Evolutionary conservation across 2,797 vertebrate species (phyloP), one percentile per base, ranked within the genome.

Genomic region (Peromyscus nudipes): DNA sequence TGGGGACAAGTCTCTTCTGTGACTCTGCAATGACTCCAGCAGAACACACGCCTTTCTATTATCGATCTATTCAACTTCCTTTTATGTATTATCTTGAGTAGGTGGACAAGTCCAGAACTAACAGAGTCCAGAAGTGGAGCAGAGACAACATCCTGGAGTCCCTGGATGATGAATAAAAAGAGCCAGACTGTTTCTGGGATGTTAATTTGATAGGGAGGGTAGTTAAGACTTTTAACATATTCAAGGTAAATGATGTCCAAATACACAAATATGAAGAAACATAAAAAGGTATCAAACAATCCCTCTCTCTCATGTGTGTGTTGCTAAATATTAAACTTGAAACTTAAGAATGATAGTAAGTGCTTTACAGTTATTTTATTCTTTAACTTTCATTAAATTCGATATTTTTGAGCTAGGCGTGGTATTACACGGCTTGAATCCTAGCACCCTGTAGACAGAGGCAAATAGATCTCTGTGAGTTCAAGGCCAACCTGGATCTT

Each of bases 321-420:
- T 49, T 65, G 21, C 64, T 92, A 64, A 57, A 52, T 6, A 82
- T 60, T 60, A 37, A 71, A 82, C 31, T 21, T 21, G 43, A 69
- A 34, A 40, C 31, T 60, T 82, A 83, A 19, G 19, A 43, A 27
- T 57, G 16, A 27, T 81, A 60, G 67, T 21, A 87, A 82, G 65
- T 31, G 27, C n/a, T 91, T 37, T 69, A 69, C n/a, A 79, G 14
- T 29, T 71, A 57, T 12, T 91, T 71, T 23, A 31, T n/a, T 34
- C 12, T 75, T 76, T 89, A 73, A 37, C 29, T 84, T 64, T 55
- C n/a, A 65, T 76, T 94, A 90, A 46, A 43, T 90, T 83, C 71
- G 49, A 64, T 46, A 23, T n/a, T 49, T 65, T n/a, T 23, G 64
- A 85, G 43, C 31, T 49, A 43, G 19, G 19, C 6, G n/a, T 49